Evolutionary conservation across 1,140 invertebrate species (phyloP).

Genomic region (Vollenhovia emeryi): DNA sequence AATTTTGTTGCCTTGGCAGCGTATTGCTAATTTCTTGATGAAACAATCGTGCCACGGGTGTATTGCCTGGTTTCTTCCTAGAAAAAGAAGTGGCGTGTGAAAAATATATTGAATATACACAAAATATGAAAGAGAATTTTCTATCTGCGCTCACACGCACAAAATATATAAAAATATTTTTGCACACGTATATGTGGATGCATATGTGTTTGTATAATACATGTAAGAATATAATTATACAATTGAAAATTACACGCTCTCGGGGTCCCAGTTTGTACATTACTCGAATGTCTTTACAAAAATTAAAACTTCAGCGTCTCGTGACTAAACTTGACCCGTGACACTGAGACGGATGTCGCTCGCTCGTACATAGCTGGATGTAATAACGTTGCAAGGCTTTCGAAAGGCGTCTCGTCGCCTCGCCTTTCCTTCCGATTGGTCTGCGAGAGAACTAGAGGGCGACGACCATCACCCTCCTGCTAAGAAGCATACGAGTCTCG

Average conservation of each 20-base stretch:
- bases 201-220: too few relatives aligned
- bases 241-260: too few relatives aligned
- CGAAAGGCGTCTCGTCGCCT: background rate
- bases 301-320: background rate
- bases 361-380: background rate
- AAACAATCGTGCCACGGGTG: background rate
- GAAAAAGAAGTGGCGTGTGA: background rate
- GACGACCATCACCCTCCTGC: conserved; percentile 40
- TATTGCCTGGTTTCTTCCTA: background rate
- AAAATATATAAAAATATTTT: too few relatives aligned
- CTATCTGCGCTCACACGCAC: too few relatives aligned
- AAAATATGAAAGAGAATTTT: background rate
- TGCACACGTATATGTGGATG: background rate
- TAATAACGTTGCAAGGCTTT: conserved; percentile 1
- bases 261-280: background rate
- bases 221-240: background rate
- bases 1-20: background rate
- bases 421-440: conserved; percentile 9
- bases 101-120: background rate
- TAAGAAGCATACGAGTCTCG: conserved; percentile 19
- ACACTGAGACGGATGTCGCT: conserved; percentile 5
- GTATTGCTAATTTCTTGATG: background rate
- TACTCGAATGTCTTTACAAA: background rate
- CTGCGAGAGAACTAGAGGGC: background rate
- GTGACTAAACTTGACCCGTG: background rate